Conservation (phyloP, 92 coral and sea anemone species). For the Blastomussa wellsi region DNA sequence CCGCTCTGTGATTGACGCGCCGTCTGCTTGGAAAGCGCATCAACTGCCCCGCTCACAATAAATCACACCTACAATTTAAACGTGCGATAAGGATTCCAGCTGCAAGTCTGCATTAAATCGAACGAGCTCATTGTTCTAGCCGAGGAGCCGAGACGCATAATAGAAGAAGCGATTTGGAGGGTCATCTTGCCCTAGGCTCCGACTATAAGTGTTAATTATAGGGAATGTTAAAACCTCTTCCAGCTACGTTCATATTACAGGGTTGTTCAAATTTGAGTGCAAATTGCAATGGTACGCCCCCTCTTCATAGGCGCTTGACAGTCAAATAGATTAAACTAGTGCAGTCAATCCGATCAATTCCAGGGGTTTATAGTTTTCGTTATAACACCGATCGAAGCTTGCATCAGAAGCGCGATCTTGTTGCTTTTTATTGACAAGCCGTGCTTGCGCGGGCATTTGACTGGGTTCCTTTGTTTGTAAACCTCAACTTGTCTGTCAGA, state of each 20-base stretch:
- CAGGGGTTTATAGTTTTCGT: constrained; percentile 16
- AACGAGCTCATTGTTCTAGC: constrained; percentile 49
- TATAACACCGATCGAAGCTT: neutral
- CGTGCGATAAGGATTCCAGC: constrained; percentile 69
- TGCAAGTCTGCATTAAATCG: constrained; percentile 61
- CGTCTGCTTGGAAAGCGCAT: constrained; percentile 54
- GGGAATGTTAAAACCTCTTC: constrained; percentile 68
- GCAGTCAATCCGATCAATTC: constrained; percentile 13
- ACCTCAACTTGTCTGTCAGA: constrained; percentile 38
- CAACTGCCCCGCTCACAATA: constrained; percentile 67
- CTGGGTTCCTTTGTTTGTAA: constrained; percentile 22
- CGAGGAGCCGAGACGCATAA: constrained; percentile 53
- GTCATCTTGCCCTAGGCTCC: constrained; percentile 74
- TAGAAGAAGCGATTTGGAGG: constrained; percentile 65
- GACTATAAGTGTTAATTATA: constrained; percentile 78
- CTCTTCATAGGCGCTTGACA: constrained; percentile 84
- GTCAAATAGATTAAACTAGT: constrained; percentile 42
- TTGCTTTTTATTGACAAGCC: neutral
- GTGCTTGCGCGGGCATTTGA: constrained; percentile 9
- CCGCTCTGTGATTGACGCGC: constrained; percentile 81
- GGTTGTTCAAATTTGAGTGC: constrained; percentile 91
- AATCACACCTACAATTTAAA: constrained; percentile 73
- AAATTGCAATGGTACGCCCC: constrained; percentile 96
- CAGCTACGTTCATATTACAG: constrained; percentile 72
- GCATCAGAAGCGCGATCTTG: constrained; percentile 13